Percentiles rank a stretch among this genome's conserved stretches.
These are phyloP conservation scores for Neuroterus valhalla DNA, from an alignment of 1,140 invertebrate genomes.

Conservation along the genomic window DNA sequence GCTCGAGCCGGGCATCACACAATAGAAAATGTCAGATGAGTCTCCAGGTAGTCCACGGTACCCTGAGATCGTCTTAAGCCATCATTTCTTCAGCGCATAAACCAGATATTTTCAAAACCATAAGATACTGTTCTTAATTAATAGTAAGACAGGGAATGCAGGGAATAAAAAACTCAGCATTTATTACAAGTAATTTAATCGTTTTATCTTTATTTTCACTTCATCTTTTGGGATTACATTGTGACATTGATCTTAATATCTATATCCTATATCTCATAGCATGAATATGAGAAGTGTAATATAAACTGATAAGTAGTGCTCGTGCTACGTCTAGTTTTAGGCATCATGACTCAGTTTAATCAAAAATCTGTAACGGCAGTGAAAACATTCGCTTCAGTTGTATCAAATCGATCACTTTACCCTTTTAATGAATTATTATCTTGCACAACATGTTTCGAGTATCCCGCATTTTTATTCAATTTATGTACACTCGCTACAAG, in stretches of 20 bases:
- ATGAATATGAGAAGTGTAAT: constrained; percentile 58
- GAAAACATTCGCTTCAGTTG: constrained; percentile 27
- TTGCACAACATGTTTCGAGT: constrained; percentile 28
- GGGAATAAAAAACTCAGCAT: neutral
- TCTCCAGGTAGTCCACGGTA: too few species aligned
- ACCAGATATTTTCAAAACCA: too few species aligned
- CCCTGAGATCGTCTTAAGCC: too few species aligned
- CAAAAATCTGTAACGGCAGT: constrained; percentile 28
- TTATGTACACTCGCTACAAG: constrained; percentile 23
- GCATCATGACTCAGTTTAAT: constrained; percentile 42
- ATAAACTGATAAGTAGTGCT: constrained; percentile 55
- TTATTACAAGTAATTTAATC: constrained; percentile 40
- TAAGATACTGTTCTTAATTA: too few species aligned
- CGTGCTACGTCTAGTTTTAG: constrained; percentile 53
- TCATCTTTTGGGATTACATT: constrained; percentile 56
- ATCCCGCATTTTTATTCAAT: constrained; percentile 13
- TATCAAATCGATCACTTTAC: constrained; percentile 27
- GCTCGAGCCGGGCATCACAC: too few species aligned
- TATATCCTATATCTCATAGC: constrained; percentile 45
- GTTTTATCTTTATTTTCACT: constrained; percentile 57
- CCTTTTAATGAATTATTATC: constrained; percentile 22
- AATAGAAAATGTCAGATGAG: too few species aligned
- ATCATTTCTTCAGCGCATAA: too few species aligned
- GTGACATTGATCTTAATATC: constrained; percentile 61
- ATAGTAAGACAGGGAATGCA: too few species aligned